Base-by-base conservation (phyloP, 2,797 vertebrate species). In the Xyrichtys novacula region DNA sequence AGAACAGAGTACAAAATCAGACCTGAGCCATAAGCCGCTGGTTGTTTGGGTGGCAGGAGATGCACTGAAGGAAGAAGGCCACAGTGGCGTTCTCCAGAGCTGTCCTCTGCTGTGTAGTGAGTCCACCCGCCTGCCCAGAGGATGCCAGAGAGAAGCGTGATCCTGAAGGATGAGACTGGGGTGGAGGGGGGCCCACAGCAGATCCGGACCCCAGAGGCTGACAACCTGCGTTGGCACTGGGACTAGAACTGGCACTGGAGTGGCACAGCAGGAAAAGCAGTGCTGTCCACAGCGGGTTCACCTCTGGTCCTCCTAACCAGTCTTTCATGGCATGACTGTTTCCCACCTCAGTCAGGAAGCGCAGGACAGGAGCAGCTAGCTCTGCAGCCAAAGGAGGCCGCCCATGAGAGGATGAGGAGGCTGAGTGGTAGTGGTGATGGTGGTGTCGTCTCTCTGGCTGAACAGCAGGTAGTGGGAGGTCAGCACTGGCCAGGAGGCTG, bases 21-120 rank as follows among this genome's bases (percentile, higher is more conserved):
- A 98, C 98, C 97, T 99, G 97, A 66, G 98, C 97, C 98, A 99
- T 99, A 71, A 99, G 94, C 57, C 96, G 95, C 92, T 99, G 98
- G 90, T 99, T 99, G 93, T 95, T 97, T 38, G 98, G 98, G 89
- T 99, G 98, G 79, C 98, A 99, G 80, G 97, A 99, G 85, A 99
- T 99, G 57, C 98, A 99, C 77, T 99, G 98, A 6, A 99, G 91
- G 76, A 99, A 99, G 88, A 99, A 99, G 40, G 98, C 98, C 76
- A 99, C 98, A 0, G 98, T 96, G 65, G 97, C 96, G 61, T 99
- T 99, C 92, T 99, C 98, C 82, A 99, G 94, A 47, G 97, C 97
- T 0, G 97, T 99, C 67, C 98, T 94, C 86, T 99, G 98, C 77
- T 98, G 98, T 23, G 98, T 98, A 67, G 96, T 99, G 75, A 99